Evolutionary conservation across 2,888 invertebrate genomes (phyloP).

Genomic region (Trichacis sp.): DNA sequence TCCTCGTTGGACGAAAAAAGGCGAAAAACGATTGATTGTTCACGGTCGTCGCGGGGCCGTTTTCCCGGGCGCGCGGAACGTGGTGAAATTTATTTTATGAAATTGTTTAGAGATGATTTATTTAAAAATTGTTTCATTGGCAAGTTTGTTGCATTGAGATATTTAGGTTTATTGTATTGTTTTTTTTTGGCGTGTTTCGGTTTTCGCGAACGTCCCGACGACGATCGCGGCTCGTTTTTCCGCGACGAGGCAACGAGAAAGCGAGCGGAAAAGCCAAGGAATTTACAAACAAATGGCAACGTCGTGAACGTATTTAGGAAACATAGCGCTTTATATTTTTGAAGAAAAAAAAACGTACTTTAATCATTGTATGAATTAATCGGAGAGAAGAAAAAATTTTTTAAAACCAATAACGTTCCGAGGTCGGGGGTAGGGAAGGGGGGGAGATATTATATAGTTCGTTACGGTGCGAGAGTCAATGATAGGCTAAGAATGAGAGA

Average conservation of each 20-base stretch:
- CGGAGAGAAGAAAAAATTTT: slow-evolving; percentile 36
- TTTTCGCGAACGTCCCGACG: not conserved
- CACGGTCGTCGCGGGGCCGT: not conserved
- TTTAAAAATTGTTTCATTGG: not conserved
- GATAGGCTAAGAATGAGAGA: slow-evolving; percentile 7
- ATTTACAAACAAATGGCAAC: slow-evolving; percentile 13
- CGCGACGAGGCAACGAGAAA: not conserved
- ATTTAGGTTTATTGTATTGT: slow-evolving; percentile 36
- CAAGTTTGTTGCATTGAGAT: slow-evolving; percentile 34
- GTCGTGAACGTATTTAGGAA: slow-evolving; percentile 55
- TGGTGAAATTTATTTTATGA: slow-evolving; percentile 38
- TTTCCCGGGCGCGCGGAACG: too few relatives aligned
- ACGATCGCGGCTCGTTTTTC: not conserved
- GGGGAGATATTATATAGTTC: slow-evolving; percentile 44
- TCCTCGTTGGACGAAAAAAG: slow-evolving; percentile 1
- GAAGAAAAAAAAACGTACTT: slow-evolving; percentile 47
- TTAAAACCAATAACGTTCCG: slow-evolving; percentile 48
- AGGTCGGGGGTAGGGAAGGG: slow-evolving; percentile 32
- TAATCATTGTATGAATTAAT: slow-evolving; percentile 42
- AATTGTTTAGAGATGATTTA: slow-evolving; percentile 33
- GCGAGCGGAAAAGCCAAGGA: not conserved
- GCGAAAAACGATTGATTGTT: not conserved
- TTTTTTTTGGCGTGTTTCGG: slow-evolving; percentile 26
- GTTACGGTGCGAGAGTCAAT: slow-evolving; percentile 35
- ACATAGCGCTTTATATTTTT: slow-evolving; percentile 63